A percentile compares a stretch with the other conserved stretches of the same genome.
Evolutionary conservation across 2,888 invertebrate genomes (phyloP).

Genomic region (Pollenia griseotomentosa): DNA sequence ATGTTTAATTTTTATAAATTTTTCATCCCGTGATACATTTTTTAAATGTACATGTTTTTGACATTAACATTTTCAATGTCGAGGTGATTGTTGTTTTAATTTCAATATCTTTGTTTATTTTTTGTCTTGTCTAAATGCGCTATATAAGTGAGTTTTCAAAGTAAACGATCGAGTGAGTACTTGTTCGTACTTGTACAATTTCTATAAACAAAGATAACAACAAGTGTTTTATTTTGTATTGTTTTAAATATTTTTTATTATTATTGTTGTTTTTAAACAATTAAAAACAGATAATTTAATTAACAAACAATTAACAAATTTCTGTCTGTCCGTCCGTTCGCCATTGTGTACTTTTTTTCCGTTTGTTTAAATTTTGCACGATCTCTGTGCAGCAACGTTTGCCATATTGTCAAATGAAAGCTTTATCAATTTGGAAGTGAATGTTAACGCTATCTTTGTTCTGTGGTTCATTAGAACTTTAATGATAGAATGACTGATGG

Average conservation of each 20-base stretch:
- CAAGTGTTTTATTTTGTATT: slow-evolving; percentile 30
- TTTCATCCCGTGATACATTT: too few relatives aligned
- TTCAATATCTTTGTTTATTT: slow-evolving; percentile 1
- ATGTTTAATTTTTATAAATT: too few relatives aligned
- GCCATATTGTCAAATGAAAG: background rate
- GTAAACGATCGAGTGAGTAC: background rate
- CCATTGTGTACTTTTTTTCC: background rate
- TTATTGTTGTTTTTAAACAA: slow-evolving; percentile 43
- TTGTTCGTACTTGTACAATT: slow-evolving; percentile 23
- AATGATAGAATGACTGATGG: too few relatives aligned
- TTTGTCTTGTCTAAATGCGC: background rate
- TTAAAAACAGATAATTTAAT: slow-evolving; percentile 62
- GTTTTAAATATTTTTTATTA: slow-evolving; percentile 10
- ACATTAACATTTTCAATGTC: slow-evolving; percentile 32
- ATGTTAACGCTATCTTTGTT: background rate
- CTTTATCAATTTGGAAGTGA: slow-evolving; percentile 12
- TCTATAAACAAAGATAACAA: slow-evolving; percentile 46
- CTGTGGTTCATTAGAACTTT: background rate
- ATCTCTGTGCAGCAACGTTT: background rate
- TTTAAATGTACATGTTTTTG: background rate
- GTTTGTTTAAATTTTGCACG: slow-evolving; percentile 12
- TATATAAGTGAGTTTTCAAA: background rate
- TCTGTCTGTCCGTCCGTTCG: background rate
- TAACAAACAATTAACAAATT: slow-evolving; percentile 58
- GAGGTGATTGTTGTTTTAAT: slow-evolving; percentile 27